Evolutionary conservation across 2,113 vertebrate species (phyloP).

Genomic region (Colius striatus): DNA sequence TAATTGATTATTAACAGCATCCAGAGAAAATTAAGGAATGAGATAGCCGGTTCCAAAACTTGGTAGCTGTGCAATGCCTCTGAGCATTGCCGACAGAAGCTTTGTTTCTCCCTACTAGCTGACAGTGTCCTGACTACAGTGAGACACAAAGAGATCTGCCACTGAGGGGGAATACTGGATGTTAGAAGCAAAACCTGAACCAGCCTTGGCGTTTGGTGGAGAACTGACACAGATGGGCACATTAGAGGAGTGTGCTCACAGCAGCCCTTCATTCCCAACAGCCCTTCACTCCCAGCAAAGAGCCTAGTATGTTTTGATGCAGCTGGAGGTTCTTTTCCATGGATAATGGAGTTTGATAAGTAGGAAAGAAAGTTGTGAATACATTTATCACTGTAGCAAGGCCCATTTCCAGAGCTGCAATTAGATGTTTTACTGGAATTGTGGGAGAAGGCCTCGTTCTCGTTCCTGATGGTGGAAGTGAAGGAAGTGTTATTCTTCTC

Average conservation of each 20-base stretch:
- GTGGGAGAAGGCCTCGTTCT: neutral
- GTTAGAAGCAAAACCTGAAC: conserved; percentile 12
- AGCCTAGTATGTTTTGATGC: neutral
- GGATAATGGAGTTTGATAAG: neutral
- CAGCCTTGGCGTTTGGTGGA: neutral
- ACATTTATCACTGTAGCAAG: neutral
- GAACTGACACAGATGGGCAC: neutral
- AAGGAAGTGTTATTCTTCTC: neutral
- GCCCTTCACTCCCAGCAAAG: neutral
- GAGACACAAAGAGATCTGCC: neutral
- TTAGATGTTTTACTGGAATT: neutral
- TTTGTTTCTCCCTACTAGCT: neutral
- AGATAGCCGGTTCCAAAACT: neutral
- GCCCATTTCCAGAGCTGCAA: neutral
- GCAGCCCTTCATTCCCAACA: neutral
- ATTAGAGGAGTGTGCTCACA: neutral
- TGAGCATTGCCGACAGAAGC: neutral
- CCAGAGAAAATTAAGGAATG: neutral
- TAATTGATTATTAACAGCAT: neutral
- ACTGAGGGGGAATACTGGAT: neutral
- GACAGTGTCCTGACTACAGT: neutral
- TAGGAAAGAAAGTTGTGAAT: neutral
- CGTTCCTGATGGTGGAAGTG: neutral
- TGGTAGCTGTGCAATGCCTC: neutral
- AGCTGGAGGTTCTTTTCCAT: neutral